Percentiles rank a stretch among this genome's conserved stretches.
phyloP scores from a whole-genome alignment of 2,113 vertebrate species.

The Thamnophis sirtalis region DNA sequence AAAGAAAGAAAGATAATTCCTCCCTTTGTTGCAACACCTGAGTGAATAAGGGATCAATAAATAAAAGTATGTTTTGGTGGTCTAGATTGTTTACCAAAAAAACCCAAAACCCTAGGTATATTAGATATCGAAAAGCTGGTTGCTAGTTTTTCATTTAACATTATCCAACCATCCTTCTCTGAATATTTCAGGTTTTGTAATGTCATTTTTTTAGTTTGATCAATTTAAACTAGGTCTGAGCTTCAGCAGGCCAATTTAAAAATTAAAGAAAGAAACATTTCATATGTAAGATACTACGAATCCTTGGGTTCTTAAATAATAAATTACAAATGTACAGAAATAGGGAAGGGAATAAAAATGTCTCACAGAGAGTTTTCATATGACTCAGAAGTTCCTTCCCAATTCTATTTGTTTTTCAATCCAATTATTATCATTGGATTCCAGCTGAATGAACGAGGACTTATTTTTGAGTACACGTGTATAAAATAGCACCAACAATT shows the following conservation, averaged over 20 bases:
- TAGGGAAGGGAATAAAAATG: not conserved
- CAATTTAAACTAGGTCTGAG: not conserved
- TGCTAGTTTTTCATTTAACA: not conserved
- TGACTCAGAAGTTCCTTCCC: not conserved
- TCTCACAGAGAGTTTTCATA: not conserved
- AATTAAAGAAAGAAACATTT: not conserved
- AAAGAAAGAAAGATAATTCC: too few species aligned
- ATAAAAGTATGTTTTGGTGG: not conserved
- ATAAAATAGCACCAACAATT: too few species aligned
- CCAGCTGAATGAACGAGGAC: not conserved
- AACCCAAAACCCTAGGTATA: not conserved
- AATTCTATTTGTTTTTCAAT: not conserved
- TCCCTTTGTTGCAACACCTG: not conserved
- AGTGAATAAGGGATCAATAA: not conserved
- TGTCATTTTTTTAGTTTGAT: not conserved
- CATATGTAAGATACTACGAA: not conserved
- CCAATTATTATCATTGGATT: not conserved
- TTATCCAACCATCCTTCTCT: not conserved
- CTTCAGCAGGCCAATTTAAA: not conserved
- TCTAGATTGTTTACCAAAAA: not conserved
- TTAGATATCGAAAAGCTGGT: not conserved
- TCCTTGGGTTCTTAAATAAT: not conserved
- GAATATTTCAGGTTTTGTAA: not conserved
- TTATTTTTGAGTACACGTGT: not conserved
- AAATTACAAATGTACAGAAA: not conserved